Conservation (phyloP, 2,113 vertebrate species). For the Larimichthys polyactis region DNA sequence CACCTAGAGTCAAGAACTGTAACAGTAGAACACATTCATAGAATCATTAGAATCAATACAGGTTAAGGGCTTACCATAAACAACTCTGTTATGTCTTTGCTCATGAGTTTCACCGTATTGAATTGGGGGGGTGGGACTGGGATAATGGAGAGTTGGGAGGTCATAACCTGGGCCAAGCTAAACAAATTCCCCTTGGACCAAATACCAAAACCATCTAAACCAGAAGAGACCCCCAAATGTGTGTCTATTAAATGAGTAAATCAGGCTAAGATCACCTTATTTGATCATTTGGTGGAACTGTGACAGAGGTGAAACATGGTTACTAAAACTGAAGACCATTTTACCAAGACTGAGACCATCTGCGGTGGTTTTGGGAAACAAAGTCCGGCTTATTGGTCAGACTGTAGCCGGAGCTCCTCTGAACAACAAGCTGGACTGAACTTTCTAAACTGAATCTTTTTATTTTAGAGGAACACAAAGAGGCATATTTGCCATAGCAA, state of each 20-base stretch:
- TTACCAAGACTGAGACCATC: background rate
- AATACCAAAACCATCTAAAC: conserved; percentile 33
- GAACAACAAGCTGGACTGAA: conserved; percentile 4
- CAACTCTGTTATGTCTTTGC: conserved; percentile 11
- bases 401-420: background rate
- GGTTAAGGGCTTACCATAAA: conserved; percentile 66
- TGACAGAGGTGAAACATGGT: background rate
- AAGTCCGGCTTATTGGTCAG: background rate
- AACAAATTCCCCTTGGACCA: conserved; percentile 15
- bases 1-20: background rate
- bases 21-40: conserved; percentile 13
- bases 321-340: background rate
- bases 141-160: background rate
- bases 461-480: background rate
- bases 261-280: conserved; percentile 35
- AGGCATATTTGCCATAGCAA: conserved; percentile 47
- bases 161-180: conserved; percentile 14
- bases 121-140: background rate
- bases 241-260: background rate
- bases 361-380: conserved; percentile 1
- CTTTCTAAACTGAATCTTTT: conserved; percentile 15
- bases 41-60: conserved; percentile 34
- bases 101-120: conserved; percentile 1
- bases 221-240: background rate
- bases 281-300: background rate